Evolutionary conservation across 2,113 vertebrate species (phyloP).

Genomic region (Cottus gobio): DNA sequence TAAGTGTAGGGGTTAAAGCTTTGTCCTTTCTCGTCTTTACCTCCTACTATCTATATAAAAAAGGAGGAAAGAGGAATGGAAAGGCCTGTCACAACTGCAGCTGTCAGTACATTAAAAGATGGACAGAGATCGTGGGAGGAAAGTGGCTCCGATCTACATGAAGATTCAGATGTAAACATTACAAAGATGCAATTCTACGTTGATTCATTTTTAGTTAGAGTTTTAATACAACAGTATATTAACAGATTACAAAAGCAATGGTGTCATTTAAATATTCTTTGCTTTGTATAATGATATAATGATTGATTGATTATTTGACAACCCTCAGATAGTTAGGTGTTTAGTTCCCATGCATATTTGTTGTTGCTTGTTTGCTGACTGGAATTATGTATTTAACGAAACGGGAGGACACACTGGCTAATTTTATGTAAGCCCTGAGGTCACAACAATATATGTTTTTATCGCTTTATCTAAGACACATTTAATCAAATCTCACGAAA

Average conservation of each 20-base stretch:
- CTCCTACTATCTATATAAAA: constrained; percentile 10
- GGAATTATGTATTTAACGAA: neutral
- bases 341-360: neutral
- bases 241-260: neutral
- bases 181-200: neutral
- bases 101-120: constrained; percentile 12
- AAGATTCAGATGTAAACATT: constrained; percentile 9
- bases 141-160: neutral
- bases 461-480: neutral
- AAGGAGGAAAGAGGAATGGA: neutral
- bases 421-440: neutral
- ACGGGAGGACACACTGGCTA: neutral
- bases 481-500: neutral
- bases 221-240: neutral
- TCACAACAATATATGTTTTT: neutral
- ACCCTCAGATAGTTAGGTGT: neutral
- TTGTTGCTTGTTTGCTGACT: neutral
- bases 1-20: constrained; percentile 14
- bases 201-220: neutral
- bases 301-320: constrained; percentile 18
- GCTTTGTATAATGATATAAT: no score
- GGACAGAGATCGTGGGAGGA: neutral
- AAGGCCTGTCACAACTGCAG: constrained; percentile 15
- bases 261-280: neutral
- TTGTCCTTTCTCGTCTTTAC: neutral